Percentiles rank a stretch among this genome's conserved stretches.
Conservation (phyloP, 2,888 invertebrate genomes). For the Agonopterix arenella region DNA sequence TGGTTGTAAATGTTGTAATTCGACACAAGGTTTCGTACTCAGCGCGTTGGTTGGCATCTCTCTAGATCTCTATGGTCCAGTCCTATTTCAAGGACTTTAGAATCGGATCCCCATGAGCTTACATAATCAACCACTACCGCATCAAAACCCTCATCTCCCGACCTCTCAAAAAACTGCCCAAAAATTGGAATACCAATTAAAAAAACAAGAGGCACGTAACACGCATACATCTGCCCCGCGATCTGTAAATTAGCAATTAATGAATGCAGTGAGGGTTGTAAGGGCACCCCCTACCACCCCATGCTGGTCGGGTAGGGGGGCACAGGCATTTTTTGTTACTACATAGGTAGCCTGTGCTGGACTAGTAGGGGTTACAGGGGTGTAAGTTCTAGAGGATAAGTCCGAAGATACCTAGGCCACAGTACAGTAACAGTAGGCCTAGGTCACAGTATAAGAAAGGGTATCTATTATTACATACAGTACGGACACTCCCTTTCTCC, state of each 20-base stretch:
- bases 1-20: too few relatives aligned
- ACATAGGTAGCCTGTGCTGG: conserved; percentile 55
- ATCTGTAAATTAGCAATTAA: conserved; percentile 74
- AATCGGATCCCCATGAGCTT: too few relatives aligned
- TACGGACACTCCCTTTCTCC: too few relatives aligned
- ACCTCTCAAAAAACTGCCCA: background rate
- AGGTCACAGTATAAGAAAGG: too few relatives aligned
- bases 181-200: background rate
- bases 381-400: conserved; percentile 17
- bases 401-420: conserved; percentile 26
- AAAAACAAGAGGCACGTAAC: conserved; percentile 14
- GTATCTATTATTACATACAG: too few relatives aligned
- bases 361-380: conserved; percentile 27
- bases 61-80: too few relatives aligned
- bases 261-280: conserved; percentile 53
- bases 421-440: too few relatives aligned
- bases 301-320: conserved; percentile 13
- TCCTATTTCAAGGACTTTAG: too few relatives aligned
- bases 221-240: conserved; percentile 47
- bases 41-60: too few relatives aligned
- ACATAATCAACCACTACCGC: too few relatives aligned
- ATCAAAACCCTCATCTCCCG: too few relatives aligned
- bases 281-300: conserved; percentile 19
- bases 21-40: too few relatives aligned
- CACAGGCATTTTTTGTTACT: conserved; percentile 43